Evolutionary conservation across 1,140 invertebrate genomes (phyloP).

Genomic region (Pomacea maculata): DNA sequence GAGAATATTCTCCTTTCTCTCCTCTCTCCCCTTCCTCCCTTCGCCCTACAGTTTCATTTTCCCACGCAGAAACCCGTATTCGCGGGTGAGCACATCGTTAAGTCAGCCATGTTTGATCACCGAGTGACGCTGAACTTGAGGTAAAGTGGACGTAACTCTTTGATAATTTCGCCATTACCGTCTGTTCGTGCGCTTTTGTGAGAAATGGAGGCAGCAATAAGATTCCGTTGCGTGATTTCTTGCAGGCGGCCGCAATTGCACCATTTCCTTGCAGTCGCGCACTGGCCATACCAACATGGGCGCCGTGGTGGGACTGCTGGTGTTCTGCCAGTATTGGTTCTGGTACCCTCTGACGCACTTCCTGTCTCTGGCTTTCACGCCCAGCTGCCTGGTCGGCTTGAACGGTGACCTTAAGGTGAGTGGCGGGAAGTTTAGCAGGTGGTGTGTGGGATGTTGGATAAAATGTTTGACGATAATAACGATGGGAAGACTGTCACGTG

Average conservation of each 20-base stretch:
- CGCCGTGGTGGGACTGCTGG: slow-evolving; percentile 95
- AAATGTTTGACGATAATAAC: no score
- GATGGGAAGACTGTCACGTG: no score
- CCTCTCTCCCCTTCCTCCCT: no score
- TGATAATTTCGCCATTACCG: background rate
- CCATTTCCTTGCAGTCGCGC: slow-evolving; percentile 92
- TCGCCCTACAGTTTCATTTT: no score
- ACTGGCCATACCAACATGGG: slow-evolving; percentile 98
- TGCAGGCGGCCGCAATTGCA: slow-evolving; percentile 94
- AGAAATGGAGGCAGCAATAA: background rate
- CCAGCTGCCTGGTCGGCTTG: slow-evolving; percentile 93
- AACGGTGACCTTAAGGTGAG: slow-evolving; percentile 89
- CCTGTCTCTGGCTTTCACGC: slow-evolving; percentile 93
- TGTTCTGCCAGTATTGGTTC: slow-evolving; percentile 99
- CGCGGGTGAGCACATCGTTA: no score
- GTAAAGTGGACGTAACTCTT: background rate
- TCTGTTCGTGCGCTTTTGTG: background rate
- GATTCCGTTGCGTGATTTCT: slow-evolving; percentile 58
- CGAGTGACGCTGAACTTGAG: background rate
- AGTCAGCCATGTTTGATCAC: background rate
- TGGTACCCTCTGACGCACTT: slow-evolving; percentile 99
- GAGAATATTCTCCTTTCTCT: no score
- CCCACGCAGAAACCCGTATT: no score
- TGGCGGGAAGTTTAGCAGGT: background rate
- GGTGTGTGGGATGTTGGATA: no score